Conservation (phyloP, 2,888 invertebrate genomes). For the Rhingia rostrata region DNA sequence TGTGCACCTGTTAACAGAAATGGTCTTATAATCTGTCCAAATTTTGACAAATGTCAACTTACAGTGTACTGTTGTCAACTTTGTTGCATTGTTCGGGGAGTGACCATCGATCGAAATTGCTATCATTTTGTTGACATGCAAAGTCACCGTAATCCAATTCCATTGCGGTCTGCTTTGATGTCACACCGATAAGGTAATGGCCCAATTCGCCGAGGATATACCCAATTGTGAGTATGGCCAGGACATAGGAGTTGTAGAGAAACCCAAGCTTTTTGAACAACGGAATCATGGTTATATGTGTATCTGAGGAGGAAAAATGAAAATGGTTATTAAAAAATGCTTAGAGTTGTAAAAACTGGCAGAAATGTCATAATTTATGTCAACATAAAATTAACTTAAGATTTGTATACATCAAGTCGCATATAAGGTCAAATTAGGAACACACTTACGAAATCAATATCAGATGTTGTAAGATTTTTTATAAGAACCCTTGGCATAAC, state of each 20-base stretch:
- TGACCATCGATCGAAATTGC: conserved; percentile 84
- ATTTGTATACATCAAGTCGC: no score
- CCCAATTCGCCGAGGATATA: conserved; percentile 94
- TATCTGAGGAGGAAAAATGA: conserved; percentile 25
- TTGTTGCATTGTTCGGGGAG: conserved; percentile 85
- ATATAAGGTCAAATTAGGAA: no score
- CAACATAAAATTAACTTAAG: no score
- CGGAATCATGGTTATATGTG: conserved; percentile 78
- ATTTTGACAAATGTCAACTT: conserved; percentile 11
- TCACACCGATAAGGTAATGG: conserved; percentile 94
- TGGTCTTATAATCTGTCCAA: no score
- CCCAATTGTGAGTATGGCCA: conserved; percentile 91
- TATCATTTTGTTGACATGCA: conserved; percentile 90
- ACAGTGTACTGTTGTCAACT: conserved; percentile 56
- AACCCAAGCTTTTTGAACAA: conserved; percentile 85
- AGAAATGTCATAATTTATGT: no score
- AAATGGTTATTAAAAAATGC: background rate
- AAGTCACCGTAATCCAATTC: conserved; percentile 94
- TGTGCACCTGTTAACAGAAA: conserved; percentile 85
- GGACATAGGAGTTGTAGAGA: conserved; percentile 90
- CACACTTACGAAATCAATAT: no score
- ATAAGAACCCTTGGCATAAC: no score
- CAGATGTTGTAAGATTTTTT: no score
- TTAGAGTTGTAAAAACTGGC: no score
- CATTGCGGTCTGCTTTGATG: conserved; percentile 92